Conservation (phyloP, 1,140 invertebrate species). For the Rhyzopertha dominica region DNA sequence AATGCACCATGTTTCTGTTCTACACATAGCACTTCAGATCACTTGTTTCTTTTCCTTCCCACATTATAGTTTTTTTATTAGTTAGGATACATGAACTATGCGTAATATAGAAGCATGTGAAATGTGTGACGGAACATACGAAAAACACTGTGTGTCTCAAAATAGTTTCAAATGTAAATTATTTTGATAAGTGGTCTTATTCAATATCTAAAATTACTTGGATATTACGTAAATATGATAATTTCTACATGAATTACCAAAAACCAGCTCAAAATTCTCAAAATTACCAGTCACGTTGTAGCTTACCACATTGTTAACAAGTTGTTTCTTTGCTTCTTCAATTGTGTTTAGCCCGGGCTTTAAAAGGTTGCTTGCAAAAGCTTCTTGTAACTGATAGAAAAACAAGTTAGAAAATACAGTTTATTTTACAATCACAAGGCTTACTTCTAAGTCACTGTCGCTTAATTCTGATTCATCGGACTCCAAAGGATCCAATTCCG, state of each 20-base stretch:
- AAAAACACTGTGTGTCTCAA: too few species aligned
- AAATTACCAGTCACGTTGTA: conserved; percentile 7
- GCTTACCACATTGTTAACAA: conserved; percentile 62
- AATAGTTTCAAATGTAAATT: too few species aligned
- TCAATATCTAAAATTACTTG: neutral
- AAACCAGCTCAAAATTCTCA: too few species aligned
- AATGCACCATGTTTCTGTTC: too few species aligned
- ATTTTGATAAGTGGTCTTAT: conserved; percentile 6
- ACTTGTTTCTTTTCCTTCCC: too few species aligned
- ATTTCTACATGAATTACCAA: too few species aligned
- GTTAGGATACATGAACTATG: too few species aligned
- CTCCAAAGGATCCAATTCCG: too few species aligned
- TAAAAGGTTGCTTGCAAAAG: conserved; percentile 71
- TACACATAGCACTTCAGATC: too few species aligned
- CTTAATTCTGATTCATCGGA: conserved; percentile 43
- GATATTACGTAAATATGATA: neutral
- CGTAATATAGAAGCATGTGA: too few species aligned
- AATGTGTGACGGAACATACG: too few species aligned
- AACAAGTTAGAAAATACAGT: conserved; percentile 8
- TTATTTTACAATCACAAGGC: conserved; percentile 9
- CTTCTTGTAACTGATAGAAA: conserved; percentile 69
- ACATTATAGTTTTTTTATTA: too few species aligned
- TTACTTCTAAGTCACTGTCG: conserved; percentile 49
- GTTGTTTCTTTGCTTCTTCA: conserved; percentile 52
- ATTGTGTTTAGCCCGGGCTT: conserved; percentile 79